Conservation (phyloP, 2,888 invertebrate species). For the Caradrina clavipalpis region DNA sequence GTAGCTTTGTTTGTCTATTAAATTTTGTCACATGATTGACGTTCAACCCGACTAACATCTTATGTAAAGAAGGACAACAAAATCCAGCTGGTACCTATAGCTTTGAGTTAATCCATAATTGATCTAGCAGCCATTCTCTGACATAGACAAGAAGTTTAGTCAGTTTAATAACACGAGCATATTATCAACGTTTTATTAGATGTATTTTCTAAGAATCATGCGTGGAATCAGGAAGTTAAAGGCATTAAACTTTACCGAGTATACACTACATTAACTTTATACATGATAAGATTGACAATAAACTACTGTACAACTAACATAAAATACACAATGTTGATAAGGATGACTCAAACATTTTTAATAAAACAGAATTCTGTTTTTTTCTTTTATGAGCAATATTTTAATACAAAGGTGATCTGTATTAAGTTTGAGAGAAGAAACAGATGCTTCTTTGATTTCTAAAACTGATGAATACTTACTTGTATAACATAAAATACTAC, state of each 20-base stretch:
- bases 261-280: constrained; percentile 26
- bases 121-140: constrained; percentile 7
- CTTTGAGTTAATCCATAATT: constrained; percentile 18
- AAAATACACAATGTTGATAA: constrained; percentile 63
- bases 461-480: constrained; percentile 51
- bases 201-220: constrained; percentile 31
- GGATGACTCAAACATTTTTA: constrained; percentile 58
- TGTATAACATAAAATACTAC: constrained; percentile 42
- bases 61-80: constrained; percentile 52
- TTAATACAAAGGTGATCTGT: constrained; percentile 59
- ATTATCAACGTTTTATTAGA: neutral
- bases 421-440: constrained; percentile 50
- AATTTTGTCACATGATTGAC: constrained; percentile 76
- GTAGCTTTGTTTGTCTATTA: constrained; percentile 76
- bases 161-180: neutral
- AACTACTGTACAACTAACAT: constrained; percentile 61
- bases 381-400: constrained; percentile 46
- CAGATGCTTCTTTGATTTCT: constrained; percentile 65
- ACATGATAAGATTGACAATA: constrained; percentile 53
- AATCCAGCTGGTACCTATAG: constrained; percentile 40
- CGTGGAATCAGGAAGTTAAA: constrained; percentile 30
- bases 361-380: constrained; percentile 56
- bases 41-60: constrained; percentile 62
- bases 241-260: constrained; percentile 50
- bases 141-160: constrained; percentile 15